phyloP scores from a whole-genome alignment of 2,113 vertebrate species.

The Centrocercus urophasianus region DNA sequence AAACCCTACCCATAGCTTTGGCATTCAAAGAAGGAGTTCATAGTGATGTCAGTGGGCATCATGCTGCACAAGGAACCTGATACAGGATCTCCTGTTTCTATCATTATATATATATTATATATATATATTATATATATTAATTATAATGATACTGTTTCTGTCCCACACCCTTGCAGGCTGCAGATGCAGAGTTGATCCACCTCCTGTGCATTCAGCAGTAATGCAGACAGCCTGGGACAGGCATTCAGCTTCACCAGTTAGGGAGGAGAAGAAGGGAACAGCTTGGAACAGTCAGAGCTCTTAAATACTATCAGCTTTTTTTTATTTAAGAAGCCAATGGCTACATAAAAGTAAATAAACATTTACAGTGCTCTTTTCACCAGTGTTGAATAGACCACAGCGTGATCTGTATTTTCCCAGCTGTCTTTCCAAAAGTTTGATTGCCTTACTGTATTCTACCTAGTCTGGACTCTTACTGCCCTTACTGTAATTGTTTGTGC shows the following conservation, averaged over 20 bases:
- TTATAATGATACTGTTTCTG: neutral
- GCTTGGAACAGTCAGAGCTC: neutral
- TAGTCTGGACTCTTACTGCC: neutral
- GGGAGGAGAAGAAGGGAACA: neutral
- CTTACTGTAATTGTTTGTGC: neutral
- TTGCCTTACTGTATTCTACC: neutral
- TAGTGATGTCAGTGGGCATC: accelerated
- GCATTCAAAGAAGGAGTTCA: neutral
- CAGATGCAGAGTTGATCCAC: neutral
- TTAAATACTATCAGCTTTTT: neutral
- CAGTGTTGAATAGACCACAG: neutral
- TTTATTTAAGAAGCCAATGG: neutral
- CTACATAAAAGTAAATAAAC: neutral
- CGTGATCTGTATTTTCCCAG: neutral
- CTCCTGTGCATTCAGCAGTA: accelerated
- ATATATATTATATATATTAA: neutral
- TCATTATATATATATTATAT: too few species aligned
- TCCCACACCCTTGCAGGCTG: neutral
- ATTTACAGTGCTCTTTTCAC: neutral
- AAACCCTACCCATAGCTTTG: neutral
- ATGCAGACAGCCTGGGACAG: neutral
- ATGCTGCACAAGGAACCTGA: too few species aligned
- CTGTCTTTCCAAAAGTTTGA: neutral
- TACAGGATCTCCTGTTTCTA: neutral
- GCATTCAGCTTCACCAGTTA: neutral